phyloP scores from a whole-genome alignment of 2,113 vertebrate genomes.

The Phalacrocorax carbo region DNA sequence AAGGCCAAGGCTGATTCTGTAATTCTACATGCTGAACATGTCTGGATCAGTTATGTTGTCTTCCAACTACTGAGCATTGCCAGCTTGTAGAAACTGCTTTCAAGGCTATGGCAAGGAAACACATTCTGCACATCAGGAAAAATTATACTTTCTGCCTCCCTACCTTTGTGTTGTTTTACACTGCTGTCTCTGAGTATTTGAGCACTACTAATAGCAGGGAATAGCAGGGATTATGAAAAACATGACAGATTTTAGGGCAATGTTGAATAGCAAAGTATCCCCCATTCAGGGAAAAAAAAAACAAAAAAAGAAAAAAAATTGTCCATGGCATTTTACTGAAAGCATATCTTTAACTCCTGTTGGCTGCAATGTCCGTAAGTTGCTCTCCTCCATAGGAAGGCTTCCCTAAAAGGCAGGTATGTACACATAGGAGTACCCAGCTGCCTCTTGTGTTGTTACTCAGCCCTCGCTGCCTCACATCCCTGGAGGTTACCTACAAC shows the following conservation, averaged over 20 bases:
- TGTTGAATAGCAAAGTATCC: background rate
- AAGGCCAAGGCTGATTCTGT: background rate
- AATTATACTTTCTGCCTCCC: background rate
- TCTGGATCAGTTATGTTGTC: conserved; percentile 31
- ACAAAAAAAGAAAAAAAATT: too few species aligned
- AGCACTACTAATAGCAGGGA: background rate
- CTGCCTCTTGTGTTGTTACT: background rate
- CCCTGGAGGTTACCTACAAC: background rate
- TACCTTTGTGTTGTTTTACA: background rate
- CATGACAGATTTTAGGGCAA: background rate
- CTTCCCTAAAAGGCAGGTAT: background rate
- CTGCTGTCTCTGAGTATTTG: background rate
- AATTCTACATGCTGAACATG: conserved; percentile 21
- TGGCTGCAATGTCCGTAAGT: background rate
- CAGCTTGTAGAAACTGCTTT: conserved; percentile 13
- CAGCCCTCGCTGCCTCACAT: background rate
- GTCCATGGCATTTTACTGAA: background rate
- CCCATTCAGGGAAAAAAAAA: background rate
- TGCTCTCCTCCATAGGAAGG: background rate
- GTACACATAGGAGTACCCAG: background rate
- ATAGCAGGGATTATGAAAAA: background rate
- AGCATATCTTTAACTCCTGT: background rate
- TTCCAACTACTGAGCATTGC: background rate
- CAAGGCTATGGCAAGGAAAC: background rate
- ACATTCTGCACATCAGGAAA: background rate